Evolutionary conservation across 1,140 invertebrate species (phyloP), one percentile per base, ranked within the genome.

Genomic region (Thrips palmi): DNA sequence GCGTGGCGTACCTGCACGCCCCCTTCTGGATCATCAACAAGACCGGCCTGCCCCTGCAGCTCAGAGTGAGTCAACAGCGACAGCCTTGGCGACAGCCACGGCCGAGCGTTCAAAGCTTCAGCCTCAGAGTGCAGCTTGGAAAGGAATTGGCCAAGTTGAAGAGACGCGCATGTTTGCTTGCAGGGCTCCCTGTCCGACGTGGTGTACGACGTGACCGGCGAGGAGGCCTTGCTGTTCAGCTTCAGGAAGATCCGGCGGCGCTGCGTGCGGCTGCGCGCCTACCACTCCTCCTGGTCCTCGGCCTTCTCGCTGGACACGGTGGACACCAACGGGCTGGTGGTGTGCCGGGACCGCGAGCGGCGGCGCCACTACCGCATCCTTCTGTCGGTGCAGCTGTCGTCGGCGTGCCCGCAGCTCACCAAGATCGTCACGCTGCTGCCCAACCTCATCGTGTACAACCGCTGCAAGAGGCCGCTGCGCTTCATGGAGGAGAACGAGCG

Each of bases 11-110:
- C 41, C 57, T 92, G 25, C 80, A 81, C 52, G 69, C 79, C 10
- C 82, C 84, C 2, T 88, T 87, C 56, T 92, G 87, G 87, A 74
- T 91, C 52, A 70, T 89, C 28, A 92, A 92, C 57, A 87, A 88
- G 56, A 86, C 85, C 4, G 74, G 71, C 15, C 58, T 84, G 42
- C 69, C 75, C 12, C 54, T 91, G 37, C 74, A 80, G 49, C 65
- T 85, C 25, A 76, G 77, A 62, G 80, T 84, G 59, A 60, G 46
- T 50, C 29, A 34, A 12, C 32, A 10, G 10, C 33, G 28, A n/a
- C n/a, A 3, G 12, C 4, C 23, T 4, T 17, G 20, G 3, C 17
- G 19, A 36, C n/a, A 12, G 22, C 31, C 11, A 37, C 35, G 8
- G 18, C 18, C 15, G 4, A 11, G 4, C 10, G 7, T 37, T 17